These are phyloP conservation scores for Scaptomyza reducta DNA, from an alignment of 2,888 invertebrate genomes.

Conservation along the genomic window DNA sequence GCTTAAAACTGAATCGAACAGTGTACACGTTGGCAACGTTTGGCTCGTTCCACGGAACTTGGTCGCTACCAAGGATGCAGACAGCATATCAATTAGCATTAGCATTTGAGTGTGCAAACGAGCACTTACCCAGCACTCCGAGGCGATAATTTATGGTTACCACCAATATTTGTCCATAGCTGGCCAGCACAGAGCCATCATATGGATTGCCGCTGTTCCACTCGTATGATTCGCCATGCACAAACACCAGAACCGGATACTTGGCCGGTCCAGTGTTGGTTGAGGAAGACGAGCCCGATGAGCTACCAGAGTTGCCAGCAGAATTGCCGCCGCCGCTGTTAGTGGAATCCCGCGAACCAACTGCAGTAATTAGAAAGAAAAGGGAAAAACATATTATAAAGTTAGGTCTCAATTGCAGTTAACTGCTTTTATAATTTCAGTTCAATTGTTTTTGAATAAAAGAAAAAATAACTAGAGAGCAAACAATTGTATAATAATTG, in stretches of 20 bases:
- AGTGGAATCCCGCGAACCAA: conserved; percentile 83
- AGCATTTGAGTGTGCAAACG: conserved; percentile 48
- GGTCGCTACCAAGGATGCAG: conserved; percentile 47
- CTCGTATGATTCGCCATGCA: conserved; percentile 97
- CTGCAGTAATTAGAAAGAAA: conserved; percentile 66
- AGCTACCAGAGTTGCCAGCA: conserved; percentile 53
- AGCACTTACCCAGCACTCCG: conserved; percentile 90
- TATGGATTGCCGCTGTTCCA: conserved; percentile 99
- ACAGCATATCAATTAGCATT: conserved; percentile 73
- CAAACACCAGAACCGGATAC: conserved; percentile 96
- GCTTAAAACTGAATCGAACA: conserved; percentile 44
- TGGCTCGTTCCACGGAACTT: conserved; percentile 51
- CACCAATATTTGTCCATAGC: conserved; percentile 95
- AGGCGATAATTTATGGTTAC: conserved; percentile 94
- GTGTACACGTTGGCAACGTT: conserved; percentile 46
- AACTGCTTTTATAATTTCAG: conserved; percentile 21
- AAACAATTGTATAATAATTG: conserved; percentile 25
- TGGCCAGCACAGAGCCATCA: conserved; percentile 97
- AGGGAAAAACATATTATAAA: conserved; percentile 11
- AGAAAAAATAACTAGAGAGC: conserved; percentile 1
- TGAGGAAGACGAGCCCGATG: conserved; percentile 81
- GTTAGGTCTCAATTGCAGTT: conserved; percentile 41
- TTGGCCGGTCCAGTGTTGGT: conserved; percentile 84
- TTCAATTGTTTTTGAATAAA: conserved; percentile 33
- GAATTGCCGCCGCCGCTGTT: conserved; percentile 52